These are phyloP conservation scores for Hermetia illucens DNA, from an alignment of 1,140 invertebrate species.

Conservation along the genomic window DNA sequence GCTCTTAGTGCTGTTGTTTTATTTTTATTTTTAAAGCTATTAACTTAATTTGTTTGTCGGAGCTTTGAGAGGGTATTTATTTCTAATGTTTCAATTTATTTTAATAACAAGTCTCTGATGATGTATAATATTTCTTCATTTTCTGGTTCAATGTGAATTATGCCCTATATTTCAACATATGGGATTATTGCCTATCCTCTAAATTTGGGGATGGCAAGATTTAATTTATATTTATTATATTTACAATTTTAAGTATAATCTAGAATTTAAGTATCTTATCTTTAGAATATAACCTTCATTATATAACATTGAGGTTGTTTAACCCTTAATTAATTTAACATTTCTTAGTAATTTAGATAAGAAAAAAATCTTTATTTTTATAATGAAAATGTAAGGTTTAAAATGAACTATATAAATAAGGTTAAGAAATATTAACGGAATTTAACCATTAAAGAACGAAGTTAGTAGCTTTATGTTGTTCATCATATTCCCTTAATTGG, in stretches of 20 bases:
- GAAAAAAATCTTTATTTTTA: constrained; percentile 32
- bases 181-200: constrained; percentile 6
- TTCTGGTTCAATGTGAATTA: constrained; percentile 23
- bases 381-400: constrained; percentile 44
- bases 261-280: constrained; percentile 41
- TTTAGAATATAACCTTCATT: constrained; percentile 41
- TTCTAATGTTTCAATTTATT: constrained; percentile 22
- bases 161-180: constrained; percentile 25
- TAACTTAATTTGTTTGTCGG: constrained; percentile 26
- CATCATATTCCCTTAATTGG: constrained; percentile 33
- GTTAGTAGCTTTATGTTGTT: constrained; percentile 34
- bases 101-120: constrained; percentile 20
- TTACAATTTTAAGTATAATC: constrained; percentile 28
- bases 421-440: constrained; percentile 34
- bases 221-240: constrained; percentile 25
- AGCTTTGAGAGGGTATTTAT: constrained; percentile 17
- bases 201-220: constrained; percentile 4
- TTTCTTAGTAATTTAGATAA: constrained; percentile 31
- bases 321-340: constrained; percentile 20
- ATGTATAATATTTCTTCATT: constrained; percentile 24
- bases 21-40: constrained; percentile 25
- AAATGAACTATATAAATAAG: constrained; percentile 39
- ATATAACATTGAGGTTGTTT: constrained; percentile 35
- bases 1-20: constrained; percentile 32
- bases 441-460: constrained; percentile 35